Evolutionary conservation across 2,797 vertebrate species (phyloP).

Genomic region (Leptodactylus fallax): DNA sequence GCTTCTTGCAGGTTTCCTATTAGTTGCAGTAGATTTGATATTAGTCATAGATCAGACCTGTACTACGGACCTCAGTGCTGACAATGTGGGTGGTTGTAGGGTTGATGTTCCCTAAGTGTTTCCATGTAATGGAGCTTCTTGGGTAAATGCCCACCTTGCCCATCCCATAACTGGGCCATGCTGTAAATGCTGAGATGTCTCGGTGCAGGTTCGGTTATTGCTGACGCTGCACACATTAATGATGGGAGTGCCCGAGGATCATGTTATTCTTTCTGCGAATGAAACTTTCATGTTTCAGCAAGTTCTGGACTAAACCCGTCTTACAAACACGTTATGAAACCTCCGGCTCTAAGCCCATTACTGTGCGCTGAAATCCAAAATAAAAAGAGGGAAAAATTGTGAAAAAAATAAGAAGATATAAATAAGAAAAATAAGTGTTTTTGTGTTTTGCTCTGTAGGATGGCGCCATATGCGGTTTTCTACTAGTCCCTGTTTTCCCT

Average conservation of each 20-base stretch:
- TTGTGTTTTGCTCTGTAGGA: constrained; percentile 26
- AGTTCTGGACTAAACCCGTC: constrained; percentile 4
- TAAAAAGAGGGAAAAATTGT: background rate
- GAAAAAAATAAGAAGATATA: background rate
- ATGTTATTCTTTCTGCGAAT: constrained; percentile 30
- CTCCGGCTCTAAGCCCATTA: background rate
- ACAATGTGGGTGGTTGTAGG: background rate
- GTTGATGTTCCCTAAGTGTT: background rate
- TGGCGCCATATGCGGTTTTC: constrained; percentile 31
- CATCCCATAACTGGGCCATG: background rate
- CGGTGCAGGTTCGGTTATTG: background rate
- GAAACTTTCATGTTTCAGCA: constrained; percentile 25
- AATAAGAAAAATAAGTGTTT: constrained; percentile 4
- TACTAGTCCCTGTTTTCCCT: background rate
- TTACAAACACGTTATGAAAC: constrained; percentile 44
- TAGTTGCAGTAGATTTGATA: too few species aligned
- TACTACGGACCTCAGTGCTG: too few species aligned
- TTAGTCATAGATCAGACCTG: too few species aligned
- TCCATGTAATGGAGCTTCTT: background rate
- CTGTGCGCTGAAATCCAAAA: background rate
- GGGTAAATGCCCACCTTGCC: background rate
- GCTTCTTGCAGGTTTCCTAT: too few species aligned
- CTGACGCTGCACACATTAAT: constrained; percentile 38
- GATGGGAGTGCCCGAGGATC: constrained; percentile 34
- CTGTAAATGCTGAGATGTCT: too few species aligned